Percentiles rank a stretch among this genome's conserved stretches.
phyloP scores from a whole-genome alignment of 2,888 invertebrate species.

The Xestia rhomboidea region DNA sequence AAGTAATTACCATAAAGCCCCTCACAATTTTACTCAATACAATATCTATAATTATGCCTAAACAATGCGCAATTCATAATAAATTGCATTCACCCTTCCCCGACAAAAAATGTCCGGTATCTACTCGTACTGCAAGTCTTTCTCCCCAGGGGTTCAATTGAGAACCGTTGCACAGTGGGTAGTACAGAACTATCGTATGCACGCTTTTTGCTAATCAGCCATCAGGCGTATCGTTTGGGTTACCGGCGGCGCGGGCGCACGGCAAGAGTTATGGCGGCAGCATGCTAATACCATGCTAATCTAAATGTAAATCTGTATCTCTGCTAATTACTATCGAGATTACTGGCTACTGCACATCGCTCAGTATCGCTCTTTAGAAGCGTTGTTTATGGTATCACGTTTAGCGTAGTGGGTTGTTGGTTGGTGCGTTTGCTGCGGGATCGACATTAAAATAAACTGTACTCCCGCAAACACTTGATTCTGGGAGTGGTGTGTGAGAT shows the following conservation, averaged over 20 bases:
- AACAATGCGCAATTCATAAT: constrained; percentile 44
- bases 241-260: constrained; percentile 59
- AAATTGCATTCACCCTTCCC: constrained; percentile 42
- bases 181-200: constrained; percentile 55
- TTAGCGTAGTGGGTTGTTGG: not conserved
- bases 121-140: constrained; percentile 39
- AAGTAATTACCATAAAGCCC: constrained; percentile 10
- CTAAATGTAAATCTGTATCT: constrained; percentile 83
- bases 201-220: constrained; percentile 83
- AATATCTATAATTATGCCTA: constrained; percentile 34
- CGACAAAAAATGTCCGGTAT: constrained; percentile 34
- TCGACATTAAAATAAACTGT: not conserved
- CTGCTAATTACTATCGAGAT: constrained; percentile 85
- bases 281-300: constrained; percentile 83
- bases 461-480: not conserved
- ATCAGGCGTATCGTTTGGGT: constrained; percentile 61
- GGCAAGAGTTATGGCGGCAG: constrained; percentile 79
- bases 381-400: constrained; percentile 33
- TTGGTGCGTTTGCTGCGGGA: not conserved
- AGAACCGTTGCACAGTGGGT: constrained; percentile 46
- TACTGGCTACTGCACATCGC: constrained; percentile 70
- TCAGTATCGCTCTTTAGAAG: constrained; percentile 56
- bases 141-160: constrained; percentile 54
- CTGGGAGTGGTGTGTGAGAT: not conserved
- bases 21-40: constrained; percentile 27